Evolutionary conservation across 2,888 invertebrate genomes (phyloP).

Genomic region (Drosophila atroscutellata): DNA sequence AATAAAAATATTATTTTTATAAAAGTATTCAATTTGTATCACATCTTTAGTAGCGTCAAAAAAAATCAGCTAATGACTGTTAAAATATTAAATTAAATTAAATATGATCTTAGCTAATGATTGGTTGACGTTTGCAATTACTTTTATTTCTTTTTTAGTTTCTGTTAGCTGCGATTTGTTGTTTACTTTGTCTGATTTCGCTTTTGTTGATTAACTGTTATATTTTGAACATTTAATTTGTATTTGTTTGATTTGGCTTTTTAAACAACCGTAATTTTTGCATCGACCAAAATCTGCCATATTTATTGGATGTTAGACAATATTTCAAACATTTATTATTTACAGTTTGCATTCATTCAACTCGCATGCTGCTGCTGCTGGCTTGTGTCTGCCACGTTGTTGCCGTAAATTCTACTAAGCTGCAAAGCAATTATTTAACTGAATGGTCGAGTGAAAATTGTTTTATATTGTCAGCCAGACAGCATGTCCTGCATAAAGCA

Average conservation of each 20-base stretch:
- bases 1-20: neutral
- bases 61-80: neutral
- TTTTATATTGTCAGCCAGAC: constrained; percentile 29
- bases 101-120: neutral
- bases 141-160: too few species aligned
- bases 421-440: constrained; percentile 73
- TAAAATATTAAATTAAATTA: neutral
- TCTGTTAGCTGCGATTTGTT: neutral
- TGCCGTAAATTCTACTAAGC: constrained; percentile 51
- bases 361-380: constrained; percentile 11
- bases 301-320: constrained; percentile 39
- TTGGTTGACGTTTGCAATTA: neutral
- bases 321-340: constrained; percentile 44
- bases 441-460: constrained; percentile 53
- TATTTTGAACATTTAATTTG: constrained; percentile 7
- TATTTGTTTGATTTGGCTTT: constrained; percentile 19
- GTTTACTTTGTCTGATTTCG: neutral
- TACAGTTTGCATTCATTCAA: constrained; percentile 42
- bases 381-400: constrained; percentile 33
- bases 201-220: constrained; percentile 10
- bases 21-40: too few species aligned
- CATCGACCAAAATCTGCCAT: constrained; percentile 5
- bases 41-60: neutral
- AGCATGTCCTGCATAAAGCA: constrained; percentile 20
- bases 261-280: constrained; percentile 20